A percentile compares a stretch with the other conserved stretches of the same genome.
Conservation (phyloP, 2,797 vertebrate species). For the Danio jaintianensis region DNA sequence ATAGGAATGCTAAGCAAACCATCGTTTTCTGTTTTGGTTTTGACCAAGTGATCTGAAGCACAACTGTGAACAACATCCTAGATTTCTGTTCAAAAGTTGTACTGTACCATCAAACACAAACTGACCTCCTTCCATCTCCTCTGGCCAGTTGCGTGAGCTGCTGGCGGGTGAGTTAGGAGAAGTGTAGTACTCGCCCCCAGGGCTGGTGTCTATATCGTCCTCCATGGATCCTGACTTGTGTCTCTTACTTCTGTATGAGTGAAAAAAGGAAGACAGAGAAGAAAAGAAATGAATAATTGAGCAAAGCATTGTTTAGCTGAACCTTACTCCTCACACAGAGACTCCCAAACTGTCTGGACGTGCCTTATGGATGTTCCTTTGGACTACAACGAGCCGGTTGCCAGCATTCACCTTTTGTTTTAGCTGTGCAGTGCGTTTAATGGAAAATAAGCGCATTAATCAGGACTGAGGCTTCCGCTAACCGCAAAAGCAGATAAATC, state of each 20-base stretch:
- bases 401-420: slow-evolving; percentile 50
- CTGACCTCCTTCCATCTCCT: slow-evolving; percentile 97
- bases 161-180: slow-evolving; percentile 94
- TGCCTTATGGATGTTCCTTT: slow-evolving; percentile 16
- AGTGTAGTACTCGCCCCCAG: slow-evolving; percentile 94
- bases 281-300: background rate
- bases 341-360: slow-evolving; percentile 10
- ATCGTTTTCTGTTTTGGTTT: too few relatives aligned
- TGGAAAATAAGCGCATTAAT: slow-evolving; percentile 61
- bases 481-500: slow-evolving; percentile 42
- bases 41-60: too few relatives aligned
- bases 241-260: slow-evolving; percentile 88
- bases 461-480: slow-evolving; percentile 37
- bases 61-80: background rate
- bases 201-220: slow-evolving; percentile 95
- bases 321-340: slow-evolving; percentile 10
- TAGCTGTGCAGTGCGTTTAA: slow-evolving; percentile 49
- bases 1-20: too few relatives aligned
- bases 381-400: slow-evolving; percentile 16
- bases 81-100: background rate
- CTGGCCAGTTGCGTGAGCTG: slow-evolving; percentile 97
- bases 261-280: slow-evolving; percentile 1
- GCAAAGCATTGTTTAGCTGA: background rate
- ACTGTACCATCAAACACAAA: background rate
- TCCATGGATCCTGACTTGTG: slow-evolving; percentile 97